Percentiles rank a stretch among this genome's conserved stretches.
These are phyloP conservation scores for Tetranychus truncatus DNA, from an alignment of 2,888 invertebrate species.

Conservation along the genomic window DNA sequence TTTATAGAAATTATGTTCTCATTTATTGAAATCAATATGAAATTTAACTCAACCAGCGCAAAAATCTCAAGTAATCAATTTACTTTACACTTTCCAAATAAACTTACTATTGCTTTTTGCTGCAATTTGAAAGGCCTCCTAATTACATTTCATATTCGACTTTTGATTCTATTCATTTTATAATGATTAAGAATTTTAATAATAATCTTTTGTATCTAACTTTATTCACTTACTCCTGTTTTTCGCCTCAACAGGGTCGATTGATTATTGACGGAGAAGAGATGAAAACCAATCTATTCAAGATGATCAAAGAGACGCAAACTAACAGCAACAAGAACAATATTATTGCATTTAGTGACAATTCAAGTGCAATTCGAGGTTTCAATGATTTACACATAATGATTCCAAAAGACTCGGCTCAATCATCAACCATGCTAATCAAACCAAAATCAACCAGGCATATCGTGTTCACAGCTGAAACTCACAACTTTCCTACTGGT, in stretches of 20 bases:
- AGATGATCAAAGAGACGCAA: slow-evolving; percentile 82
- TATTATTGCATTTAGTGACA: slow-evolving; percentile 89
- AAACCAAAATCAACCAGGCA: slow-evolving; percentile 46
- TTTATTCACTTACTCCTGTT: not conserved
- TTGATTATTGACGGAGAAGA: slow-evolving; percentile 63
- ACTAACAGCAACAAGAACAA: slow-evolving; percentile 67
- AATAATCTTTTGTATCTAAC: not conserved
- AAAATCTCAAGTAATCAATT: too few species aligned
- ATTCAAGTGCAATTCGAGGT: slow-evolving; percentile 69
- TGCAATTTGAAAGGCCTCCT: too few species aligned
- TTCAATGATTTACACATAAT: slow-evolving; percentile 47
- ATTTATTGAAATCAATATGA: too few species aligned
- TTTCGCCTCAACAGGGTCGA: slow-evolving; percentile 42
- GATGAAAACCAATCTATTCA: slow-evolving; percentile 61
- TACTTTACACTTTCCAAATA: too few species aligned
- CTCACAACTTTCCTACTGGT: slow-evolving; percentile 90
- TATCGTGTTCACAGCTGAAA: slow-evolving; percentile 92
- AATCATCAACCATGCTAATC: slow-evolving; percentile 42
- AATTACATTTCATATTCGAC: too few species aligned
- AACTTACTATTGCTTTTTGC: too few species aligned
- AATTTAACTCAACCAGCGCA: too few species aligned
- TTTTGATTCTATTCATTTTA: too few species aligned
- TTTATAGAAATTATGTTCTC: too few species aligned
- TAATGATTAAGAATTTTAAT: not conserved
- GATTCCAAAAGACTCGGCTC: slow-evolving; percentile 47